phyloP scores from a whole-genome alignment of 53 echinoderm and acorn worm species.

The Temnopleurus reevesii region DNA sequence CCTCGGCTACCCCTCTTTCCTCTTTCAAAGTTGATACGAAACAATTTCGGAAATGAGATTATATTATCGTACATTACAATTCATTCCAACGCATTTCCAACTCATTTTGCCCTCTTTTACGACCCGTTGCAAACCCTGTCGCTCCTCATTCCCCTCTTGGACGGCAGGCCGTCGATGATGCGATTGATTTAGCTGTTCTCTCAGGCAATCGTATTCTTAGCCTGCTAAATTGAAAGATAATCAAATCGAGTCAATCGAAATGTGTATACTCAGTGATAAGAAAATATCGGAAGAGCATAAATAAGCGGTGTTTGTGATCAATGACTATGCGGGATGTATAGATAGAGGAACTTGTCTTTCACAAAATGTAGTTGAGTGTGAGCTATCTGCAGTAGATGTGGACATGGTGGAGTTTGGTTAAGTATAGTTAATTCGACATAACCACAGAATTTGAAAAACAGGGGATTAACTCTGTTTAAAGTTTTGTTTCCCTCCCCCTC shows the following conservation, averaged over 20 bases:
- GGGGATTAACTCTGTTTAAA: no score
- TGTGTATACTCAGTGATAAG: constrained; percentile 40
- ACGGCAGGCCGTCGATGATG: background rate
- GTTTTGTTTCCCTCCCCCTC: no score
- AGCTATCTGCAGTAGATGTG: no score
- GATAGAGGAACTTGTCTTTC: no score
- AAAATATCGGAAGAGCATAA: constrained; percentile 17
- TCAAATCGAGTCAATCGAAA: constrained; percentile 40
- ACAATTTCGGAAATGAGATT: constrained; percentile 10
- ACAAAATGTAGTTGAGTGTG: no score
- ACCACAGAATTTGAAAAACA: no score
- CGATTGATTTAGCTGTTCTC: constrained; percentile 53
- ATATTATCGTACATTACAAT: background rate
- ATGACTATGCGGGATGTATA: background rate
- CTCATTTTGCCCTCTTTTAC: background rate
- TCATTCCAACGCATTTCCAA: background rate
- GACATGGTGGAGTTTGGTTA: no score
- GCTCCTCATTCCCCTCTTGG: background rate
- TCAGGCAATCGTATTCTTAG: constrained; percentile 22
- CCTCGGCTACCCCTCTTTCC: no score
- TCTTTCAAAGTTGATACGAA: constrained; percentile 1
- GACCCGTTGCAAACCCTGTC: background rate
- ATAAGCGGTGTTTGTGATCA: constrained; percentile 27
- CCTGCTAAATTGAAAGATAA: constrained; percentile 12
- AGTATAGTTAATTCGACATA: no score